Evolutionary conservation across 2,888 invertebrate species (phyloP).

Genomic region (Acholoe squamosa): DNA sequence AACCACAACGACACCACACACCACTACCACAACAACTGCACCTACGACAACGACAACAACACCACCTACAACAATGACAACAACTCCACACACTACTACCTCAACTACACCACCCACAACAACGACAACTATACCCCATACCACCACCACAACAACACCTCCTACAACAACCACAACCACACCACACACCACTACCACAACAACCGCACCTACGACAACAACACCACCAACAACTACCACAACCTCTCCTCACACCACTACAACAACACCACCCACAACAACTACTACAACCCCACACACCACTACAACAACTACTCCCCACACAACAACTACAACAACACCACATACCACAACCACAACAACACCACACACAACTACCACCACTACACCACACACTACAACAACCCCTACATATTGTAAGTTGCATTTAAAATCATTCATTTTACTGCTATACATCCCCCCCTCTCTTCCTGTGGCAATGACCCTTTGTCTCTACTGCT

Average conservation of each 20-base stretch:
- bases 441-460: too few relatives aligned
- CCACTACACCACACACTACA: too few relatives aligned
- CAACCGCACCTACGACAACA: neutral
- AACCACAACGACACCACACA: neutral
- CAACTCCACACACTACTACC: neutral
- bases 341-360: too few relatives aligned
- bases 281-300: neutral
- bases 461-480: too few relatives aligned
- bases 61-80: neutral
- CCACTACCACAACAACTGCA: neutral
- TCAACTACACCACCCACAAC: neutral
- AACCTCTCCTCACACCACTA: neutral
- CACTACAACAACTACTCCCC: too few relatives aligned
- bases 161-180: neutral
- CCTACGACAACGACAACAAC: neutral
- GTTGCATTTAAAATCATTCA: too few relatives aligned
- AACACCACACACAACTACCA: too few relatives aligned
- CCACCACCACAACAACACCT: neutral
- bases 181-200: neutral
- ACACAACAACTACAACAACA: too few relatives aligned
- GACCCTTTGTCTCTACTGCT: too few relatives aligned
- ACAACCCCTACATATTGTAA: too few relatives aligned
- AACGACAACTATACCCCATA: neutral
- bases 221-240: too few relatives aligned
- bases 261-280: neutral